Evolutionary conservation across 2,113 vertebrate genomes (phyloP), one percentile per base, ranked within the genome.

Genomic region (Desmodus rotundus): DNA sequence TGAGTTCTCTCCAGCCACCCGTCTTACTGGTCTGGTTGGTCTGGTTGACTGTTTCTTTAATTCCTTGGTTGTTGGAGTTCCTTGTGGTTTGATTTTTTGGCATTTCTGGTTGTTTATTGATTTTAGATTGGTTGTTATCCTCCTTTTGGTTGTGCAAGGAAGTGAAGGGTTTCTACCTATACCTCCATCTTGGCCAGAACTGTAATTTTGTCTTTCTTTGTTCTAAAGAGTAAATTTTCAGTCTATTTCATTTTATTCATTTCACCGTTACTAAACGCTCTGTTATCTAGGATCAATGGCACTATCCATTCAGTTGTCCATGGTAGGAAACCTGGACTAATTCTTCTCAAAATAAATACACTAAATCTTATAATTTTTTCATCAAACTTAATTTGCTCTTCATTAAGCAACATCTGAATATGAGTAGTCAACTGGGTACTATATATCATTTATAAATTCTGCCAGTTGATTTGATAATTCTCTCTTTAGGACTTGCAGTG

Each of bases 191-290:
- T 58, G 22, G 56, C 56, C 22, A 10, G 56, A 24, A 58, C 8
- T 9, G 8, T 58, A 24, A 58, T 58, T 58, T 58, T 52, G n/a
- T 72, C 91, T 88, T 80, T 78, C 17, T 89, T 70, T 89, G 31
- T 91, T 91, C 31, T 38, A 36, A 22, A 72, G 58, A 82, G 22
- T 70, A 77, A 70, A 68, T 9, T 63, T 93, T 43, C 3, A 9
- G 24, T 73, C 81, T 76, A 45, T 93, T 96, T 76, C 45, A 4
- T 72, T 83, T 91, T 87, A 91, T 61, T 77, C 20, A 78, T 93
- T 77, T 68, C 38, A 78, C 43, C 41, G 56, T 88, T 83, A 80
- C 83, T 17, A n/a, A 67, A 54, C 58, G 31, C 3, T 63, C 20
- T 56, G 33, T 88, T 43, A 24, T 45, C 52, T 87, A 45, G 33